phyloP scores from a whole-genome alignment of 1,140 invertebrate species.

The Drosophila paulistorum region DNA sequence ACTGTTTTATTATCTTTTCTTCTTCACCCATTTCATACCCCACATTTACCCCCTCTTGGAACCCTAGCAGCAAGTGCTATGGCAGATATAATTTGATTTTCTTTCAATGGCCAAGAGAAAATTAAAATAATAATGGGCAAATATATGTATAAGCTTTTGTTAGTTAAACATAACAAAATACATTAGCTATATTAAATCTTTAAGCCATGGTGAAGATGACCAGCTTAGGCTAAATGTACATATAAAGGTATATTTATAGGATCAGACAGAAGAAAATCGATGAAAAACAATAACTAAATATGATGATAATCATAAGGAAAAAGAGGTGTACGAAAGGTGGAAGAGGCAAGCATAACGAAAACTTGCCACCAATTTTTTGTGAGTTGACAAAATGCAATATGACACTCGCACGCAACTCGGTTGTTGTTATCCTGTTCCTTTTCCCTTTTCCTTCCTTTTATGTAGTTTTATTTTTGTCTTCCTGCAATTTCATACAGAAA shows the following conservation, averaged over 20 bases:
- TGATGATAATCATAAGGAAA: background rate
- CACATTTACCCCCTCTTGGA: slow-evolving; percentile 1
- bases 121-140: slow-evolving; percentile 17
- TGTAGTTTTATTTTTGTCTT: slow-evolving; percentile 15
- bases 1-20: slow-evolving; percentile 53
- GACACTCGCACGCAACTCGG: slow-evolving; percentile 43
- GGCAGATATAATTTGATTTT: slow-evolving; percentile 23
- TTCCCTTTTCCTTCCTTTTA: background rate
- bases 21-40: background rate
- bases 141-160: slow-evolving; percentile 1
- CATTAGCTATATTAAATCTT: slow-evolving; percentile 9
- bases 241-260: background rate
- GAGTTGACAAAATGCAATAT: slow-evolving; percentile 66
- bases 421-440: background rate
- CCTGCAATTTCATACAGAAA: slow-evolving; percentile 53
- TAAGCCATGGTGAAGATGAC: background rate
- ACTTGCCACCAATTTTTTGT: slow-evolving; percentile 5
- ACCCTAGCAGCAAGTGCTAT: slow-evolving; percentile 30
- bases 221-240: background rate
- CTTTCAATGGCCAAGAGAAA: slow-evolving; percentile 5
- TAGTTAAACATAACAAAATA: slow-evolving; percentile 6
- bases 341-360: background rate
- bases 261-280: slow-evolving; percentile 1
- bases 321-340: background rate
- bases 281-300: slow-evolving; percentile 11